Evolutionary conservation across 2,113 vertebrate genomes (phyloP), one percentile per base, ranked within the genome.

Genomic region (Neodontobutis hainanensis): DNA sequence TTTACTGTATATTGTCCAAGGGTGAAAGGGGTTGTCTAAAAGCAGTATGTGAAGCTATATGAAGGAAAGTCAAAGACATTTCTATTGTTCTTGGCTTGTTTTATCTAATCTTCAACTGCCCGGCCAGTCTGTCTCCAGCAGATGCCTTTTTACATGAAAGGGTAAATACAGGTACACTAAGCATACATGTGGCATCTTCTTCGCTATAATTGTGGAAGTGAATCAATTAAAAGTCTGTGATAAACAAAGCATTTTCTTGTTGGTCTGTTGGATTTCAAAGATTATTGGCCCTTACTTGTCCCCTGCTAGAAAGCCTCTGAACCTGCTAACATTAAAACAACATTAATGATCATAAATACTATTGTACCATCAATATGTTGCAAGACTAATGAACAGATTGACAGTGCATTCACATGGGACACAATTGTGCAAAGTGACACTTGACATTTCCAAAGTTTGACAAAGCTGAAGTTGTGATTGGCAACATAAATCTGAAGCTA

Each of bases 31-130:
- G 8, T 16, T 74, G 68, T 42, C 45, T 72, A 57, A 68, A 73
- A 78, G 65, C 60, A 59, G 53, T 14, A 55, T 67, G 56, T 68
- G 57, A 16, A 65, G 66, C 36, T 52, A 50, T 55, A 48, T 64
- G 69, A 69, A 67, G 79, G 69, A 67, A 69, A 84, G 84, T 86
- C 77, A 83, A 73, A 73, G 44, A 48, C 19, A 71, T 69, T 81
- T 77, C 73, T 73, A 73, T 85, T 49, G 4, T 61, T 86, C 60
- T 69, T 55, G 49, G 61, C 43, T 68, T 61, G 57, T 86, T 81
- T 78, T 81, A 86, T 86, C 75, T 81, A 73, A 84, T 79, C 73
- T 58, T 12, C 3, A 42, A 67, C 5, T 40, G 59, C 61, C 79
- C 63, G 15, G 70, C 72, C 68, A 6, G 72, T 76, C 73, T 73